phyloP scores from a whole-genome alignment of 2,113 vertebrate genomes.

The Egretta garzetta region DNA sequence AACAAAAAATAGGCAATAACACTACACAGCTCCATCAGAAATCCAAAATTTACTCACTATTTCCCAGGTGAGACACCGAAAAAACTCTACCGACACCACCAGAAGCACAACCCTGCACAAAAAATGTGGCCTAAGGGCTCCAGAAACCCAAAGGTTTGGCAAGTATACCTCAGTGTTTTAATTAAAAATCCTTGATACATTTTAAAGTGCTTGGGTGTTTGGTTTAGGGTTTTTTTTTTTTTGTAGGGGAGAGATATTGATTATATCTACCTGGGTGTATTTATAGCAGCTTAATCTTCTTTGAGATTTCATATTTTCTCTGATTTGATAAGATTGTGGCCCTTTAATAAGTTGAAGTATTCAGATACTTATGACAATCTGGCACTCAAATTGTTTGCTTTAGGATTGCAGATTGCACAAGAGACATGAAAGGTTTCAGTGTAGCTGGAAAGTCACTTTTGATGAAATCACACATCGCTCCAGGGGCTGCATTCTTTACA shows the following conservation, averaged over 20 bases:
- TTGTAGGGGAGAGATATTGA: not conserved
- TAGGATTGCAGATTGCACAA: conserved; percentile 68
- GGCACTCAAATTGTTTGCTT: conserved; percentile 63
- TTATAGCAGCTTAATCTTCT: not conserved
- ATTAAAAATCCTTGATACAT: not conserved
- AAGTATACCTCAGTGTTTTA: not conserved
- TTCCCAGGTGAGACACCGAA: not conserved
- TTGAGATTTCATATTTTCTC: not conserved
- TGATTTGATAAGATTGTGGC: conserved; percentile 24
- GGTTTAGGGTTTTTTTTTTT: not conserved
- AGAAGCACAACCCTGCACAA: not conserved
- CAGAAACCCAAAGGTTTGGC: not conserved
- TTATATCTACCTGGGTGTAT: not conserved
- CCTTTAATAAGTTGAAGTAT: conserved; percentile 36
- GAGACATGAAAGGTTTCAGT: conserved; percentile 63
- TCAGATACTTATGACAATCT: conserved; percentile 54
- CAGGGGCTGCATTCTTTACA: conserved; percentile 40
- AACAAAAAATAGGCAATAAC: not conserved
- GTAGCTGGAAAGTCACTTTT: conserved; percentile 69
- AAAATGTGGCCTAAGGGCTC: not conserved
- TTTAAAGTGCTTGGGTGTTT: not conserved
- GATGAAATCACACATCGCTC: conserved; percentile 62
- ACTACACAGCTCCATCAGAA: not conserved
- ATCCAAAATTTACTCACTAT: not conserved
- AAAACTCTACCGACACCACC: not conserved